Conservation (phyloP, 2,888 invertebrate genomes). For the Litoditis marina region DNA sequence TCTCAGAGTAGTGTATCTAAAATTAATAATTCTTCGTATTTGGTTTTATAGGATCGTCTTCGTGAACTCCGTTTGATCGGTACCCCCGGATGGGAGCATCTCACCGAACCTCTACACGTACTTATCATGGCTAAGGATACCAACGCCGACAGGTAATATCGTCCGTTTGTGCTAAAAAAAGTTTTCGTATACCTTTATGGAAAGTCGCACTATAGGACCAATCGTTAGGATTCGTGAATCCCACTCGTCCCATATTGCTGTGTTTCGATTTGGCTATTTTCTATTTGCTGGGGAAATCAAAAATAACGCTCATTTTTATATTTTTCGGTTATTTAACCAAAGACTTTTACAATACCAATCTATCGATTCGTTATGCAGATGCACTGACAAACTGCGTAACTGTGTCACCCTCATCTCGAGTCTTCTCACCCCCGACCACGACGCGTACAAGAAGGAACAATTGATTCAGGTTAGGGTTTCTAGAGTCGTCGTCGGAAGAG, state of each 20-base stretch:
- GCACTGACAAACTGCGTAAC: slow-evolving; percentile 81
- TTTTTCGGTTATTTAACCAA: too few species aligned
- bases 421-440: slow-evolving; percentile 93
- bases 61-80: slow-evolving; percentile 36
- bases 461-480: slow-evolving; percentile 75
- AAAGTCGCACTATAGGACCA: too few species aligned
- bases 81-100: slow-evolving; percentile 47
- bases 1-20: too few species aligned
- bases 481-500: too few species aligned
- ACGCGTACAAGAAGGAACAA: slow-evolving; percentile 97
- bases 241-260: too few species aligned
- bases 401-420: slow-evolving; percentile 96
- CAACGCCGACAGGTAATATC: slow-evolving; percentile 69
- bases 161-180: slow-evolving; percentile 63
- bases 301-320: too few species aligned
- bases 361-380: too few species aligned
- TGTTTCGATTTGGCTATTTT: too few species aligned
- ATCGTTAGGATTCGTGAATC: too few species aligned
- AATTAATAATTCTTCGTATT: too few species aligned
- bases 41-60: slow-evolving; percentile 17
- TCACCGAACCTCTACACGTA: slow-evolving; percentile 52
- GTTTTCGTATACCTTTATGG: background rate
- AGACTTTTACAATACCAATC: too few species aligned
- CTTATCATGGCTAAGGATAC: slow-evolving; percentile 39
- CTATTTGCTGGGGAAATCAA: too few species aligned